Evolutionary conservation across 1,140 invertebrate genomes (phyloP), one percentile per base, ranked within the genome.

Genomic region (Platorchestia sp.): DNA sequence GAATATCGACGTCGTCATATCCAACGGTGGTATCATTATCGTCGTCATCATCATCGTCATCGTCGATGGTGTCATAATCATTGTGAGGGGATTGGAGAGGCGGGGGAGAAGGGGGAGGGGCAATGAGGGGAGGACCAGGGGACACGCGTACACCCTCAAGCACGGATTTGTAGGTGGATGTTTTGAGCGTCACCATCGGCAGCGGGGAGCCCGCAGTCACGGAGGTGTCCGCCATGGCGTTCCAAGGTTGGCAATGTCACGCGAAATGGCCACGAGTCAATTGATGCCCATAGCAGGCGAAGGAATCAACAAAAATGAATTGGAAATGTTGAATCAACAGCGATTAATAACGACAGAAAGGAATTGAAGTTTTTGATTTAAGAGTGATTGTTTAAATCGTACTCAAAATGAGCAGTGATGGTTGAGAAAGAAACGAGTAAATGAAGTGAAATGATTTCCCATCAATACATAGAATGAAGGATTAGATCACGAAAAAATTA

Each of bases 21-120:
- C 91, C 91, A 45, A 93, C 47, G 44, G 91, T 93, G 27, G 41
- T 40, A 40, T 41, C 45, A 93, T 93, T n/a, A 44, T 93, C 91
- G 44, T 91, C 89, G 45, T 93, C 91, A 44, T 93, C 91, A 93
- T 93, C 91, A 45, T 93, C 91, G 91, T 93, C 91, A 47, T 93
- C 91, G 45, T 93, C 91, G 44, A 93, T 93, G 36, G 91, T 93
- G 40, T 93, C 91, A 93, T 93, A 93, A 45, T 93, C 91, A 47
- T 93, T 44, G 6, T 45, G 44, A 47, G 45, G 45, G 41, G 7
- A 90, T 44, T 90, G 5, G 87, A n/a, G n/a, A 42, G 91, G 45
- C 10, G 43, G 43, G 19, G 91, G 91, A 40, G 91, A 93, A 93
- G 91, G 43, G 7, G 43, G 43, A 14, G 91, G 3, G 45, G 44